Percentiles rank a stretch among this genome's conserved stretches.
Evolutionary conservation across 2,888 invertebrate genomes (phyloP).

Genomic region (Phaonia tiefii): DNA sequence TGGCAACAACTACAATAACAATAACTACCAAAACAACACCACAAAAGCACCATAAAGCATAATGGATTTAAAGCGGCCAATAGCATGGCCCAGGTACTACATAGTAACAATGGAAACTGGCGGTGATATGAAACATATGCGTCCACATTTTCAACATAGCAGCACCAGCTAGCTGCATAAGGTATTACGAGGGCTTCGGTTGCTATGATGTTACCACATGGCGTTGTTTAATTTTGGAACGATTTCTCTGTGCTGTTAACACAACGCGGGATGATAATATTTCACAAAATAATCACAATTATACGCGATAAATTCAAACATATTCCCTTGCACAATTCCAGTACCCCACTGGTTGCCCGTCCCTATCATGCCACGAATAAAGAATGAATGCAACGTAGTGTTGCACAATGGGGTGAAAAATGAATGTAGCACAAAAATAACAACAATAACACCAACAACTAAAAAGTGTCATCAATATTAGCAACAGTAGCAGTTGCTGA

Average conservation of each 20-base stretch:
- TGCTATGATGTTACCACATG: neutral
- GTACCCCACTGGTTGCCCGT: no score
- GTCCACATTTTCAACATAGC: neutral
- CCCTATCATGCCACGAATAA: slow-evolving; percentile 5
- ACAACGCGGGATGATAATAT: slow-evolving; percentile 63
- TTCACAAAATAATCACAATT: slow-evolving; percentile 66
- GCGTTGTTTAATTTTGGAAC: neutral
- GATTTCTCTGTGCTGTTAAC: slow-evolving; percentile 50
- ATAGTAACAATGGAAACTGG: neutral
- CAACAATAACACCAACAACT: slow-evolving; percentile 13
- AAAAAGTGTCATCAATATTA: slow-evolving; percentile 52
- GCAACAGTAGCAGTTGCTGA: slow-evolving; percentile 47
- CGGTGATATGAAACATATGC: slow-evolving; percentile 9
- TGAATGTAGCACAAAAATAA: neutral
- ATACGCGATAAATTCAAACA: no score
- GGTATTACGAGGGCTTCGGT: neutral
- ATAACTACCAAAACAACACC: neutral
- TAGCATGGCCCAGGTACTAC: no score
- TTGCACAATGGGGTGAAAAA: neutral
- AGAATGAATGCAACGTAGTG: slow-evolving; percentile 51
- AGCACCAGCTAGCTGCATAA: neutral
- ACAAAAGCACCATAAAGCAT: slow-evolving; percentile 30
- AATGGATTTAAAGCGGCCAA: slow-evolving; percentile 17
- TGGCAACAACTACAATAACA: neutral
- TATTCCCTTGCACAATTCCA: no score